phyloP scores from a whole-genome alignment of 2,888 invertebrate species.

The Ochropacha duplaris region DNA sequence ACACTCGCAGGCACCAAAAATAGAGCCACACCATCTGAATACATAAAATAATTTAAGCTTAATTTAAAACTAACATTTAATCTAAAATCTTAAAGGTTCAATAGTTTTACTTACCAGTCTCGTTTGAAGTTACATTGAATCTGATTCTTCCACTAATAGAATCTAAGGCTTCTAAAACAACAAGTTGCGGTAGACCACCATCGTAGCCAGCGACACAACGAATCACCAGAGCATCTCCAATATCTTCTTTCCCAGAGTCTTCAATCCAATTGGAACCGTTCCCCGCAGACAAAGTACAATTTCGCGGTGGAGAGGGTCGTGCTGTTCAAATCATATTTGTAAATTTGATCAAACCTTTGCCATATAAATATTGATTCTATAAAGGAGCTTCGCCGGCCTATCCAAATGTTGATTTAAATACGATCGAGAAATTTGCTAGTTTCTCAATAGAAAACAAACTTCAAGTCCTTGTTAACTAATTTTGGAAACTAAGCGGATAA shows the following conservation, averaged over 20 bases:
- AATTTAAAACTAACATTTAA: too few relatives aligned
- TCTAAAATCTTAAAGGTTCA: not conserved
- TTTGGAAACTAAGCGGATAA: conserved; percentile 19
- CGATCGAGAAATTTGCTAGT: conserved; percentile 14
- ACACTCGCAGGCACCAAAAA: conserved; percentile 83
- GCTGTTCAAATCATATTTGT: conserved; percentile 68
- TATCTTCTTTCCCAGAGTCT: conserved; percentile 59
- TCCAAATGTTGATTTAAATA: conserved; percentile 24
- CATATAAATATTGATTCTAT: conserved; percentile 15
- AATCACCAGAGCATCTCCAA: conserved; percentile 84
- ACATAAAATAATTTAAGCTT: not conserved
- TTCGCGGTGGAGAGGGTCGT: conserved; percentile 91
- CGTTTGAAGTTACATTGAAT: conserved; percentile 87
- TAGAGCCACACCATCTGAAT: conserved; percentile 68
- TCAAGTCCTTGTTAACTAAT: conserved; percentile 19
- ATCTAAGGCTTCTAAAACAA: conserved; percentile 92
- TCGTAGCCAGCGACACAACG: conserved; percentile 94
- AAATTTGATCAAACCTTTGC: conserved; percentile 25
- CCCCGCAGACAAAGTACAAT: conserved; percentile 90
- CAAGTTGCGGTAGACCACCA: conserved; percentile 93
- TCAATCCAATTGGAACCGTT: conserved; percentile 80
- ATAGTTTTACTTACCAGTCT: conserved; percentile 58
- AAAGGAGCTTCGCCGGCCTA: conserved; percentile 14
- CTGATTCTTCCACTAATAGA: conserved; percentile 85
- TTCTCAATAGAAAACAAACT: conserved; percentile 13